A percentile compares a stretch with the other conserved stretches of the same genome.
Conservation (phyloP, 2,113 vertebrate species). For the Lepidothrix coronata region DNA sequence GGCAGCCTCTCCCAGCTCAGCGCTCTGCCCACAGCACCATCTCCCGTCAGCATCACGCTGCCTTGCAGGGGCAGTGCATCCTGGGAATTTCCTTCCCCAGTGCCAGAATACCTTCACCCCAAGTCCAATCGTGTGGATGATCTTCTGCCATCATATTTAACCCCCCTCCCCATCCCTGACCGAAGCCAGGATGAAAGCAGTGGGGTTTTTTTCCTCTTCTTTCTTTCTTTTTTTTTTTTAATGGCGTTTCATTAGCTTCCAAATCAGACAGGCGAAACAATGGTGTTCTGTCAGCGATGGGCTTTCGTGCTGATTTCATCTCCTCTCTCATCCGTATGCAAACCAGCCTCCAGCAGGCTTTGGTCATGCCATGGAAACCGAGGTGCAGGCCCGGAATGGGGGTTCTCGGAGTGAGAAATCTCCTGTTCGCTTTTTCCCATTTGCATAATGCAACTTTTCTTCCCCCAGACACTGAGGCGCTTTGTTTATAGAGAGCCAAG, state of each 20-base stretch:
- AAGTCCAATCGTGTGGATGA: neutral
- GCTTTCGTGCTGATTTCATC: conserved; percentile 64
- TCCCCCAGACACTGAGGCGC: conserved; percentile 73
- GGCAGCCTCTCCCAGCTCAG: neutral
- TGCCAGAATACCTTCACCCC: conserved; percentile 24
- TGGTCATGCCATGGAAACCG: conserved; percentile 72
- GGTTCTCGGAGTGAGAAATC: conserved; percentile 70
- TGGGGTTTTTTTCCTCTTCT: neutral
- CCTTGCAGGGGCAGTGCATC: neutral
- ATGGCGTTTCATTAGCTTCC: conserved; percentile 53
- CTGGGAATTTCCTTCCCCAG: neutral
- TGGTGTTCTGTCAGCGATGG: conserved; percentile 71
- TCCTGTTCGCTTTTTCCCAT: conserved; percentile 67
- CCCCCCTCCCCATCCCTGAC: neutral
- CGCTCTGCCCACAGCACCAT: conserved; percentile 42
- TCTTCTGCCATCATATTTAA: neutral
- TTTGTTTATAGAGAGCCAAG: conserved; percentile 69
- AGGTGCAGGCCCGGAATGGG: conserved; percentile 68
- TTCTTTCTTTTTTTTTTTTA: neutral
- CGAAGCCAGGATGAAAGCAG: conserved; percentile 29
- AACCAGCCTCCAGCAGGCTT: conserved; percentile 63
- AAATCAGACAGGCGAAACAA: conserved; percentile 70
- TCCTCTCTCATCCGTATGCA: conserved; percentile 78
- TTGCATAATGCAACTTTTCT: conserved; percentile 77
- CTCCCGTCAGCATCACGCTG: neutral